Evolutionary conservation across 2,113 vertebrate genomes (phyloP).

Genomic region (Calidris pugnax): DNA sequence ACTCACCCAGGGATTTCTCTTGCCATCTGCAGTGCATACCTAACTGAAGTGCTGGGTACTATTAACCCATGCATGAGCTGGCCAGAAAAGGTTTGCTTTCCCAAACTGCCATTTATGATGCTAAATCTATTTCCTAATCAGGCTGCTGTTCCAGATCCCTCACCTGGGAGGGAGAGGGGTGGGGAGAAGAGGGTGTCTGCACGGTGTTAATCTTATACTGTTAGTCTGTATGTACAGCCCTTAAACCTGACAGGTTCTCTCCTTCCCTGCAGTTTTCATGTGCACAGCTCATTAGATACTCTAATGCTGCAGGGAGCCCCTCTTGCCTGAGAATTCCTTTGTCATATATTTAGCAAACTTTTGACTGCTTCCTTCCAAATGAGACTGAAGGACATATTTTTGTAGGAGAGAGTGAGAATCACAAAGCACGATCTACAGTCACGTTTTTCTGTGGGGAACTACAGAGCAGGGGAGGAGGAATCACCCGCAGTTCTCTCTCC

Average conservation of each 20-base stretch:
- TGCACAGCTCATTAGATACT: neutral
- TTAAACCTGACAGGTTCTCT: neutral
- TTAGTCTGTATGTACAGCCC: neutral
- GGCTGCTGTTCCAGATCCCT: neutral
- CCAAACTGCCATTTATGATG: neutral
- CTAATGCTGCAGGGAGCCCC: conserved; percentile 23
- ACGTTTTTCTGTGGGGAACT: conserved; percentile 53
- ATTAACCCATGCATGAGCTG: neutral
- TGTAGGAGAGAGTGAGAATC: conserved; percentile 36
- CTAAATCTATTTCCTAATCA: neutral
- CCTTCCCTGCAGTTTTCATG: neutral
- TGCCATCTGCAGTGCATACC: neutral
- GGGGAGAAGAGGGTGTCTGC: neutral
- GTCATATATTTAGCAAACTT: conserved; percentile 57
- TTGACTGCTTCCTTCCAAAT: conserved; percentile 31
- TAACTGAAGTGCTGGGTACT: neutral
- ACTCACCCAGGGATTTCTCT: neutral
- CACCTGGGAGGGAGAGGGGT: neutral
- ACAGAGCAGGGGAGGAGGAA: conserved; percentile 44
- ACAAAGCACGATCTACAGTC: conserved; percentile 49
- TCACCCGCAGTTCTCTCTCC: conserved; percentile 38
- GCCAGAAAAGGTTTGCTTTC: neutral
- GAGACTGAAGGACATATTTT: conserved; percentile 29
- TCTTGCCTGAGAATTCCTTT: conserved; percentile 36
- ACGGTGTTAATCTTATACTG: neutral